Evolutionary conservation across 1,140 invertebrate species (phyloP).

Genomic region (Centruroides vittatus): DNA sequence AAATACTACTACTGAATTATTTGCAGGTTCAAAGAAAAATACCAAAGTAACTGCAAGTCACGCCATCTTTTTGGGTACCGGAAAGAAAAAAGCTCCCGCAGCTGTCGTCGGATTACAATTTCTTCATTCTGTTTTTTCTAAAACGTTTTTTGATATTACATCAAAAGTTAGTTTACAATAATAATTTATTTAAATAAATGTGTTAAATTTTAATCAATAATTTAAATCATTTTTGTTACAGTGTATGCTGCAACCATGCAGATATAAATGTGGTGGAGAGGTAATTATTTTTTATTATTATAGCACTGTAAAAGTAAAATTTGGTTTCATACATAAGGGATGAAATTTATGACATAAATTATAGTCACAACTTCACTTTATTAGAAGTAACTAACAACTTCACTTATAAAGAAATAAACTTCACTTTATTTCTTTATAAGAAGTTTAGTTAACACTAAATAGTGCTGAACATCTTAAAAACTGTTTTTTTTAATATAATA

Average conservation of each 20-base stretch:
- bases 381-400: too few relatives aligned
- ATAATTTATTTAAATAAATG: too few relatives aligned
- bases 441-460: too few relatives aligned
- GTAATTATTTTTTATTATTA: constrained; percentile 3
- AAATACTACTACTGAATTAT: not conserved
- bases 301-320: too few relatives aligned
- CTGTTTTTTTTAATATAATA: too few relatives aligned
- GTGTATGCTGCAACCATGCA: constrained; percentile 39
- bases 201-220: too few relatives aligned
- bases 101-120: constrained; percentile 59
- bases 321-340: too few relatives aligned
- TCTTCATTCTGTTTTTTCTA: constrained; percentile 20
- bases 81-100: constrained; percentile 64
- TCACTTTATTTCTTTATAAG: too few relatives aligned
- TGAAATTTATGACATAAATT: too few relatives aligned
- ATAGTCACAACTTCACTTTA: too few relatives aligned
- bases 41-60: constrained; percentile 74
- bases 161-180: constrained; percentile 44
- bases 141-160: constrained; percentile 24
- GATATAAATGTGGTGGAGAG: constrained; percentile 12
- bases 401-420: too few relatives aligned
- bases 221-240: not conserved
- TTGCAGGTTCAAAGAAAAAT: constrained; percentile 40
- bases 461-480: too few relatives aligned
- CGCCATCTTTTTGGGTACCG: constrained; percentile 67